phyloP scores from a whole-genome alignment of 1,140 invertebrate genomes.

The Pogonomyrmex barbatus region DNA sequence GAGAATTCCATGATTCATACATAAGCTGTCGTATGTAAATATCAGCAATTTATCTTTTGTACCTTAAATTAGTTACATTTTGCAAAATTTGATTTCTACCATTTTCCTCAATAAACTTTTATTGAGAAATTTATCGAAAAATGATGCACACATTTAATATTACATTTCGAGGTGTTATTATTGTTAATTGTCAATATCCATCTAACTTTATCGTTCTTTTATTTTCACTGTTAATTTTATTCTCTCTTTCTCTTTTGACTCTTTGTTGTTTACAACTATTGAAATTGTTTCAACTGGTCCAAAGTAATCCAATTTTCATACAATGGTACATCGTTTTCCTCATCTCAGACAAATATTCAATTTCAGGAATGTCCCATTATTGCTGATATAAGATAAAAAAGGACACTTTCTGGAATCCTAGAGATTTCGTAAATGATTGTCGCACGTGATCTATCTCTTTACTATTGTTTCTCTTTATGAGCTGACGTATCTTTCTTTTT shows the following conservation, averaged over 20 bases:
- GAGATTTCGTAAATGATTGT: conserved; percentile 51
- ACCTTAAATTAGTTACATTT: not conserved
- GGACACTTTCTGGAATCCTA: conserved; percentile 17
- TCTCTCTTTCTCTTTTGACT: not conserved
- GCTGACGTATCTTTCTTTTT: conserved; percentile 37
- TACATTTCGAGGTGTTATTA: not conserved
- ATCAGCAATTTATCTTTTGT: not conserved
- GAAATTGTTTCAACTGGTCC: conserved; percentile 64
- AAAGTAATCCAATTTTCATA: conserved; percentile 40
- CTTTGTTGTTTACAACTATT: conserved; percentile 63
- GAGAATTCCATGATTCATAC: not conserved
- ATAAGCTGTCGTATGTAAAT: conserved; percentile 3
- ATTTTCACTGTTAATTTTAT: conserved; percentile 9
- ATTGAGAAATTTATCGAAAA: not conserved
- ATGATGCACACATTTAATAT: not conserved
- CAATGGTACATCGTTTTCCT: conserved; percentile 76
- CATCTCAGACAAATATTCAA: conserved; percentile 79
- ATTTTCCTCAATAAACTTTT: not conserved
- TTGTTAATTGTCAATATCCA: not conserved
- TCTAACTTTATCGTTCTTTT: not conserved
- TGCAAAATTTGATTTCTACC: not conserved
- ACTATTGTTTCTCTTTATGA: conserved; percentile 50
- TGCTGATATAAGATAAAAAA: not conserved
- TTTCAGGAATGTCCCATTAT: conserved; percentile 68
- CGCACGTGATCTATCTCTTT: not conserved